A percentile compares a stretch with the other conserved stretches of the same genome.
phyloP scores from a whole-genome alignment of 1,140 invertebrate species.

The Mya arenaria region DNA sequence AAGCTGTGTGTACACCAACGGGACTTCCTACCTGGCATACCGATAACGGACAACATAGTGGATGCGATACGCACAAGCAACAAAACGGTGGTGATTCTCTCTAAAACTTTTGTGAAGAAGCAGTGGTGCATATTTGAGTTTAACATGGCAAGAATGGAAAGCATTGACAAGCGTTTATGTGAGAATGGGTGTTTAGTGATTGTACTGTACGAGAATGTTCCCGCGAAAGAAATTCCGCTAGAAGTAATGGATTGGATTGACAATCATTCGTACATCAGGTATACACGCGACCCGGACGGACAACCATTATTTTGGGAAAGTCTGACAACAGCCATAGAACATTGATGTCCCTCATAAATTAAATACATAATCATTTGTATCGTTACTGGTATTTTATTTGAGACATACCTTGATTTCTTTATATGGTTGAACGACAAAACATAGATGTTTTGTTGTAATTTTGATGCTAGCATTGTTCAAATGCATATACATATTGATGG shows the following conservation, averaged over 20 bases:
- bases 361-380: too few species aligned
- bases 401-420: too few species aligned
- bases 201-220: slow-evolving; percentile 20
- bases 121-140: slow-evolving; percentile 84
- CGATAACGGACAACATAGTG: slow-evolving; percentile 85
- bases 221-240: background rate
- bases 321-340: too few species aligned
- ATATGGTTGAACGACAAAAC: too few species aligned
- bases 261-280: slow-evolving; percentile 27
- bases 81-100: slow-evolving; percentile 85
- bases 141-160: slow-evolving; percentile 52
- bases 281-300: background rate
- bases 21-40: slow-evolving; percentile 70
- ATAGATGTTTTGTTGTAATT: too few species aligned
- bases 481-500: too few species aligned
- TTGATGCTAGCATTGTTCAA: too few species aligned
- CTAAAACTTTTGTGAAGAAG: slow-evolving; percentile 85
- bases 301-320: slow-evolving; percentile 22
- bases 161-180: slow-evolving; percentile 15
- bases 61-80: slow-evolving; percentile 84
- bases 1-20: slow-evolving; percentile 66
- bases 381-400: too few species aligned
- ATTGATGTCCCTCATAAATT: too few species aligned
- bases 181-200: slow-evolving; percentile 3
- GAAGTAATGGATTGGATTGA: slow-evolving; percentile 31